phyloP scores from a whole-genome alignment of 2,797 vertebrate species.

The Craterocephalus amniculus region DNA sequence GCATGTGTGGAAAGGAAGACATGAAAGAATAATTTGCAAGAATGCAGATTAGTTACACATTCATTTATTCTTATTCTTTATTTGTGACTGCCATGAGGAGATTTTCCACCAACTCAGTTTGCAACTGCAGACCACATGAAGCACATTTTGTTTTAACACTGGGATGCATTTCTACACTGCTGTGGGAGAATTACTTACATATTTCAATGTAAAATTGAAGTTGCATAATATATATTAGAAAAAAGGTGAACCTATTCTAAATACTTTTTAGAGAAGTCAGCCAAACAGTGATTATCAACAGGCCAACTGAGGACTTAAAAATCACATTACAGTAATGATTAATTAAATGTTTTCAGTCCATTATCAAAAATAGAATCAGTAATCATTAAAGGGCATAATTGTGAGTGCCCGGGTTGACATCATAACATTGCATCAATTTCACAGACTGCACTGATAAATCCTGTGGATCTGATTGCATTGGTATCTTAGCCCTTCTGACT shows the following conservation, averaged over 20 bases:
- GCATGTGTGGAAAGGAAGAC: not conserved
- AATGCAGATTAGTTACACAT: not conserved
- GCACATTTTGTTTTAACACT: not conserved
- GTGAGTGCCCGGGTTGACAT: no score
- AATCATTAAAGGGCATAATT: not conserved
- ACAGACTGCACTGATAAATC: not conserved
- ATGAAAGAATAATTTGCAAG: not conserved
- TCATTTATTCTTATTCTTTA: not conserved
- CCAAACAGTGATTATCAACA: not conserved
- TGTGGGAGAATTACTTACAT: no score
- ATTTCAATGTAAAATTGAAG: no score
- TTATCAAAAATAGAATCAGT: not conserved
- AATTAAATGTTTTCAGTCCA: not conserved
- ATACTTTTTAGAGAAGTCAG: not conserved
- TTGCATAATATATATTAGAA: not conserved
- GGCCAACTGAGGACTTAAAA: not conserved
- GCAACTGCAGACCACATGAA: not conserved
- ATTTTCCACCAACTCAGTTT: not conserved
- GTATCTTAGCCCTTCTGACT: no score
- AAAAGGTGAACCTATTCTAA: slow-evolving; percentile 3
- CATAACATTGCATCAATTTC: no score
- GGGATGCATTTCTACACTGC: no score
- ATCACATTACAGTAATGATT: not conserved
- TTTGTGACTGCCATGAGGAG: not conserved
- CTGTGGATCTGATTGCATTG: no score